Base-by-base conservation (phyloP, 2,113 vertebrate species). In the Sigmodon hispidus region DNA sequence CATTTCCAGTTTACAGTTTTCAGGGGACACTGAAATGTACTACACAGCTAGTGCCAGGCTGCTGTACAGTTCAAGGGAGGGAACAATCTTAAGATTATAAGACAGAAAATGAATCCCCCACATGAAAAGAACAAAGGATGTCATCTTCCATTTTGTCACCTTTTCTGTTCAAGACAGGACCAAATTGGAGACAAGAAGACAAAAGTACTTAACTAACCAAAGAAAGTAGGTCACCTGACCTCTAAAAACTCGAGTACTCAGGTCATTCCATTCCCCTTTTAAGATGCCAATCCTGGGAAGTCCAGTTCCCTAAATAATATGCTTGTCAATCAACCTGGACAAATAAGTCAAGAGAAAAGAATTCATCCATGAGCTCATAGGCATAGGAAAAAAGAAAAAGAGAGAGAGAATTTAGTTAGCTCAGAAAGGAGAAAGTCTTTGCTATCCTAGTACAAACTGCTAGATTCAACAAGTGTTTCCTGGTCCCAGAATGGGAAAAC, bases 1-100 rank as follows among this genome's bases (percentile, higher is more conserved):
- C 24, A 89, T 24, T 90, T 95, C 72, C 70, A 81, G 67, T 87
- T 92, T 94, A 95, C 50, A 81, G 76, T 84, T 89, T 97, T 90
- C 45, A 91, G 55, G 19, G 16, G 52, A 87, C 22, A 75, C 12
- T 79, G 59, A 80, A 87, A 97, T 80, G 65, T 79, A 94, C 3
- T 57, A 45, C 24, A 40, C 12, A 43, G 36, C 59, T 40, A 52
- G 70, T 67, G 61, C 9, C 67, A 80, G 26, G 61, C n/a, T 85
- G 61, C 67, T 91, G 15, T 21, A 67, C 89, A 90, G 36, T 11
- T 95, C 48, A 95, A 77, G 83, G 26, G 50, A 89, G 24, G 92
- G 45, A 95, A 79, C 70, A 92, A 90, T 85, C 52, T 86, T 80
- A 77, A 87, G 65, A 88, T 84, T 90, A 50, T 12, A 89, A 80